Evolutionary conservation across 2,888 invertebrate species (phyloP), one percentile per base, ranked within the genome.

Genomic region (Psylliodes chrysocephalus): DNA sequence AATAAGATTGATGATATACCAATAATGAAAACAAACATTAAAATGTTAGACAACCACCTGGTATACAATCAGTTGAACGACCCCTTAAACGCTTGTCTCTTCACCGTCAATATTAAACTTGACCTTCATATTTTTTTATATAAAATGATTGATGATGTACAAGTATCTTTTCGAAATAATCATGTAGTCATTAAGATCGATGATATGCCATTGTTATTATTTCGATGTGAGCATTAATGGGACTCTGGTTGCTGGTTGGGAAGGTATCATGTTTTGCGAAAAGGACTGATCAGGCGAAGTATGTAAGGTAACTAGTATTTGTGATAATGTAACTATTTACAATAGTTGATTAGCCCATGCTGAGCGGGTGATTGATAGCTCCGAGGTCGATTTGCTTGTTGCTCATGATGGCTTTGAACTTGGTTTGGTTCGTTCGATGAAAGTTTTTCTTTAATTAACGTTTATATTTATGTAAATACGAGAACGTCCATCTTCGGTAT

Each of bases 151-250:
- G 77, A 80, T 80, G 77, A 70, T 71, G 71, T 65, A 73, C 66
- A 71, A 69, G 73, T 72, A 76, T 76, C 73, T 72, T 74, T 76
- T 75, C 76, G 78, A 79, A 78, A 77, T 80, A 79, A 80, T 80
- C 78, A 76, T 74, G 75, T 76, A 75, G 75, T 74, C 76, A 79
- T 76, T 75, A 75, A 78, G 78, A 78, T 78, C 76, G 78, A 78
- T 79, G 78, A 77, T 77, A 75, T 56, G 72, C 71, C 69, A 72
- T 73, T 71, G 71, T 76, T 76, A 77, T 76, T 78, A 76, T 75
- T 77, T 74, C 54, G 57, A 59, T 59, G 57, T 14, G 40, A 15
- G 49, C 57, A 49, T 49, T 59, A 59, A 59, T 49, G 49, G 57
- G 17, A 49, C 19, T 28, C 18, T 55, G 44, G n/a, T n/a, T n/a